Percentiles rank a stretch among this genome's conserved stretches.
phyloP scores from a whole-genome alignment of 2,888 invertebrate species.

The Ornithoptera priamus region DNA sequence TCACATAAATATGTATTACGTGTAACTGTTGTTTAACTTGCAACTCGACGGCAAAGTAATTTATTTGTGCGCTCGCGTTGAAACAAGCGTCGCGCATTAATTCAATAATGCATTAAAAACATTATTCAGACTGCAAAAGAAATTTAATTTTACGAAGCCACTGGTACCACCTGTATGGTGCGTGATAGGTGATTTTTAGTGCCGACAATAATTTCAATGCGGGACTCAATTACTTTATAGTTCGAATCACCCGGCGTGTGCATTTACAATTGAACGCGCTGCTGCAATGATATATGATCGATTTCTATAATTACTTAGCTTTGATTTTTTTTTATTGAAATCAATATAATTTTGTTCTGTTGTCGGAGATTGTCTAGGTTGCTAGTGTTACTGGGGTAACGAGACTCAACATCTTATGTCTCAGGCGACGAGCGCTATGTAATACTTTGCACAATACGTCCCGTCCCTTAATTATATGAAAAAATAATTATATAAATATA shows the following conservation, averaged over 20 bases:
- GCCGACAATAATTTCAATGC: conserved; percentile 5
- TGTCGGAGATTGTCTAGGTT: no score
- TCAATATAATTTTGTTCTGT: no score
- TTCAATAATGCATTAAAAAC: conserved; percentile 27
- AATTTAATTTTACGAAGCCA: conserved; percentile 7
- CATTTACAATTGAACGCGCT: conserved; percentile 45
- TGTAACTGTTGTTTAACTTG: conserved; percentile 5
- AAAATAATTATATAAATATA: no score
- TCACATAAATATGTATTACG: neutral
- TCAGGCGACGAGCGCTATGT: no score
- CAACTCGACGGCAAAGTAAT: conserved; percentile 1
- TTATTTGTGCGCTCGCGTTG: conserved; percentile 4
- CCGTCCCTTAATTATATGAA: no score
- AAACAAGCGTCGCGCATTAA: conserved; percentile 14
- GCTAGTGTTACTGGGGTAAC: no score
- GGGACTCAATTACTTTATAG: conserved; percentile 38
- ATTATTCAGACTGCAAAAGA: conserved; percentile 8
- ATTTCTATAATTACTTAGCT: no score
- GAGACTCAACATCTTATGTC: no score
- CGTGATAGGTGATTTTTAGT: conserved; percentile 9
- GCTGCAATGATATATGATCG: conserved; percentile 31
- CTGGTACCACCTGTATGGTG: neutral
- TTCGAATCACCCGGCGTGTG: conserved; percentile 44
- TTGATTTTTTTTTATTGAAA: no score
- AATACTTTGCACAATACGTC: no score